Base-by-base conservation (phyloP, 2,797 vertebrate species). In the Xiphorhynchus erythropygius region DNA sequence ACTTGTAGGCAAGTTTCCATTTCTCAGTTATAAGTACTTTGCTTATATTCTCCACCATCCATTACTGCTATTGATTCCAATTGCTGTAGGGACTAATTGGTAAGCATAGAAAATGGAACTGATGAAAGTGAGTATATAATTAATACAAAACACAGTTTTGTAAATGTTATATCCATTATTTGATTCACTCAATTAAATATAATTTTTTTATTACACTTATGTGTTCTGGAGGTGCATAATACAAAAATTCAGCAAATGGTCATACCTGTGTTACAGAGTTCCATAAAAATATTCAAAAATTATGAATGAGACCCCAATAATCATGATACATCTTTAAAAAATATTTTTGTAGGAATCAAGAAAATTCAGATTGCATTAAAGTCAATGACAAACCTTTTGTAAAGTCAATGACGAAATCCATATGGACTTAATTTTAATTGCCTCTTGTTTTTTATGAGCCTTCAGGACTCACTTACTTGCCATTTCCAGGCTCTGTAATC, bases 371-470 rank as follows among this genome's bases (percentile, higher is more conserved):
- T 73, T 56, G 19, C 50, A 69, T 49, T 84, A 27, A 86, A 73
- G 18, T 89, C 76, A 96, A 84, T 76, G 92, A 80, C 87, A 89
- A 92, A 80, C 46, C 68, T 75, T 92, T 57, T 44, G 46, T 69
- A 79, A 91, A 91, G 57, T 68, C 65, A 92, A 75, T 80, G 68
- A 65, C 0, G 2, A 96, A 85, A 86, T 78, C 79, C 65, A 56
- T 67, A 35, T 6, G 59, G 73, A 69, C 83, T 78, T 85, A 46
- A 56, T 89, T 93, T 89, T 91, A 95, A 92, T 75, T 89, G 91
- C 39, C 79, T 92, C 78, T 91, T 88, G 81, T 78, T 93, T 94
- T 96, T 92, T 93, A 95, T 85, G 91, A 94, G 89, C 69, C 73
- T 96, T 91, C 56, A 87, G 81, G 64, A 90, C 60, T 85, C 68